Conservation (phyloP, 2,888 invertebrate genomes). For the Drosophila robusta region DNA sequence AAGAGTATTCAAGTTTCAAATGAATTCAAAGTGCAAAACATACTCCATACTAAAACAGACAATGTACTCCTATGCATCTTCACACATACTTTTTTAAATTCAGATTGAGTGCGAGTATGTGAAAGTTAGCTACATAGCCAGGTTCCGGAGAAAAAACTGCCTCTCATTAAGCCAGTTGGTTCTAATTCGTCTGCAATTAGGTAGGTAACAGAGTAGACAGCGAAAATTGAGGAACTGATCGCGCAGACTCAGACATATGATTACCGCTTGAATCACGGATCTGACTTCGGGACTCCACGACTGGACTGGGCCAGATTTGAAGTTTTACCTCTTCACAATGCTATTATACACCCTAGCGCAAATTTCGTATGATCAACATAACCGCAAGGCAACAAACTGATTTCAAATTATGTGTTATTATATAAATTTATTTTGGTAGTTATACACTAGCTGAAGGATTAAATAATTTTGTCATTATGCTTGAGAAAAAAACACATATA, state of each 20-base stretch:
- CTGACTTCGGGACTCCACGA: not conserved
- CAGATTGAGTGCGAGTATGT: not conserved
- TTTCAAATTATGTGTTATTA: slow-evolving; percentile 35
- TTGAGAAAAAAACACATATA: not conserved
- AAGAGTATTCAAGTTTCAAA: too few species aligned
- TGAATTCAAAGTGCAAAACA: too few species aligned
- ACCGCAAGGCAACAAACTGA: not conserved
- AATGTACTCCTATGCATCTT: too few species aligned
- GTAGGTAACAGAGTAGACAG: slow-evolving; percentile 19
- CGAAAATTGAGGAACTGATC: slow-evolving; percentile 15
- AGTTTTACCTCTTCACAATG: not conserved
- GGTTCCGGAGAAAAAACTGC: not conserved
- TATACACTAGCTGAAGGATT: not conserved
- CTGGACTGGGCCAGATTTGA: not conserved
- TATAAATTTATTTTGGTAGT: slow-evolving; percentile 7
- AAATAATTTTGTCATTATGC: not conserved
- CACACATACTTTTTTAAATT: not conserved
- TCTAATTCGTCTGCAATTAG: slow-evolving; percentile 26
- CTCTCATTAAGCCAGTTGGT: slow-evolving; percentile 2
- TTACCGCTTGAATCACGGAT: slow-evolving; percentile 16
- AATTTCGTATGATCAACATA: too few species aligned
- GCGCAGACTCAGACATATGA: slow-evolving; percentile 15
- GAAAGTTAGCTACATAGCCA: too few species aligned
- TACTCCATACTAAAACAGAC: too few species aligned
- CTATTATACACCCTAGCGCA: slow-evolving; percentile 13